These are phyloP conservation scores for Telmatochromis bifrenatus DNA, from an alignment of 2,113 vertebrate genomes.

Conservation along the genomic window DNA sequence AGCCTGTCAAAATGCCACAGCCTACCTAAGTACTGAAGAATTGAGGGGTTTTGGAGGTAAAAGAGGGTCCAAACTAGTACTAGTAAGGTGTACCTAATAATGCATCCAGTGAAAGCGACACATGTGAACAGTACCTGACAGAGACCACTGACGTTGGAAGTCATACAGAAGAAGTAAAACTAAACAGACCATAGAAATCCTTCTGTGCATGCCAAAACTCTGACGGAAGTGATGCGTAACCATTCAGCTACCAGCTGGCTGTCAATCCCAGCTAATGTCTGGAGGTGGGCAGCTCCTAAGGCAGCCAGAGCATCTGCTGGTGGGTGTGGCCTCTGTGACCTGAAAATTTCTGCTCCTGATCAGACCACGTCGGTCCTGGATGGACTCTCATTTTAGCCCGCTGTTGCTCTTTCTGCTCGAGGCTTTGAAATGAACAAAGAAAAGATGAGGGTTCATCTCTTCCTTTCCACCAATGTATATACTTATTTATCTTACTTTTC, in stretches of 20 bases:
- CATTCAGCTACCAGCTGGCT: neutral
- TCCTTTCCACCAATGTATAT: neutral
- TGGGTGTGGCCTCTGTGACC: conserved; percentile 48
- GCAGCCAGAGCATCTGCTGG: conserved; percentile 54
- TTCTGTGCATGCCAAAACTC: neutral
- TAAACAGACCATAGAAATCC: neutral
- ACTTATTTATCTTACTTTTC: neutral
- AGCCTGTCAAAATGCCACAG: accelerated
- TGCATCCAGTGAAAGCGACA: neutral
- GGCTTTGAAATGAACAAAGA: neutral
- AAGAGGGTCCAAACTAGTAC: neutral
- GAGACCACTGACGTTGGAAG: neutral
- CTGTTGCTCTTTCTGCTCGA: conserved; percentile 8
- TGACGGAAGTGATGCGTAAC: conserved; percentile 1
- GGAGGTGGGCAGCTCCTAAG: conserved; percentile 36
- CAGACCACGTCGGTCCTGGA: neutral
- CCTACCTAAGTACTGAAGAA: neutral
- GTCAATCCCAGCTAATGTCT: conserved; percentile 36
- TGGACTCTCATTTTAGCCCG: neutral
- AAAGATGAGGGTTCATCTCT: neutral
- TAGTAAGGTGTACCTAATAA: neutral
- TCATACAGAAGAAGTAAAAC: neutral
- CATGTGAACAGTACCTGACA: neutral
- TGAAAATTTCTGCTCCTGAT: conserved; percentile 19
- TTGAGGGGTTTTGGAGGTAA: neutral